Conservation (phyloP, 2,888 invertebrate genomes). For the Torymus tubicola region DNA sequence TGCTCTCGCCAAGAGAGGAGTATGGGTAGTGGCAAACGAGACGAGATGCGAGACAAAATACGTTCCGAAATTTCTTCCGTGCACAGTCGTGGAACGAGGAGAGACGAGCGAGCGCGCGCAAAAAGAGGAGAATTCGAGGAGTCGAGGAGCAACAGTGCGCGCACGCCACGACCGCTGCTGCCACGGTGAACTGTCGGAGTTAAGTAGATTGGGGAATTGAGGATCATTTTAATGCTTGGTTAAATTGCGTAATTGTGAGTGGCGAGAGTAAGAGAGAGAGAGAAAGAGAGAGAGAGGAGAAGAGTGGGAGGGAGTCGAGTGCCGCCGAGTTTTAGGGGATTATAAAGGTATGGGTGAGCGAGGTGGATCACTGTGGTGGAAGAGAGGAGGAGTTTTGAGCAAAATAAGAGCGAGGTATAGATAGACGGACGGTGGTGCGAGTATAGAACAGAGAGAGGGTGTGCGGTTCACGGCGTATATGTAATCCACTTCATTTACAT, state of each 20-base stretch:
- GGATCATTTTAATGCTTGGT: constrained; percentile 70
- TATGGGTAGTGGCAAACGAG: background rate
- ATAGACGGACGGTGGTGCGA: constrained; percentile 41
- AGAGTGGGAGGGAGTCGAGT: constrained; percentile 14
- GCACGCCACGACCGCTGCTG: background rate
- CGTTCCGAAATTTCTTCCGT: background rate
- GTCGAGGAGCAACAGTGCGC: background rate
- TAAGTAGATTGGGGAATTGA: constrained; percentile 70
- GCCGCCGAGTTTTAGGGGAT: constrained; percentile 47
- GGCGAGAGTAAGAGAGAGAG: constrained; percentile 41
- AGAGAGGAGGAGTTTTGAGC: background rate
- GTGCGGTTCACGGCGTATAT: background rate
- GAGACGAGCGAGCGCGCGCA: too few species aligned
- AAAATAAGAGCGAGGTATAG: background rate
- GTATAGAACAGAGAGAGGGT: background rate
- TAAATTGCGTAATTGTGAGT: constrained; percentile 71
- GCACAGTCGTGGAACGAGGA: background rate
- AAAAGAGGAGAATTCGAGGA: constrained; percentile 15
- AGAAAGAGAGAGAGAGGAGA: too few species aligned
- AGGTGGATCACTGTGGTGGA: constrained; percentile 2
- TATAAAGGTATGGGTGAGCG: constrained; percentile 41
- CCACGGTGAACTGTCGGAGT: constrained; percentile 57
- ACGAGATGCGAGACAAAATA: background rate
- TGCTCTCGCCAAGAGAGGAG: background rate
- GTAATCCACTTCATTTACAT: constrained; percentile 66